Conservation (phyloP, 2,113 vertebrate species). For the Rattus norvegicus region DNA sequence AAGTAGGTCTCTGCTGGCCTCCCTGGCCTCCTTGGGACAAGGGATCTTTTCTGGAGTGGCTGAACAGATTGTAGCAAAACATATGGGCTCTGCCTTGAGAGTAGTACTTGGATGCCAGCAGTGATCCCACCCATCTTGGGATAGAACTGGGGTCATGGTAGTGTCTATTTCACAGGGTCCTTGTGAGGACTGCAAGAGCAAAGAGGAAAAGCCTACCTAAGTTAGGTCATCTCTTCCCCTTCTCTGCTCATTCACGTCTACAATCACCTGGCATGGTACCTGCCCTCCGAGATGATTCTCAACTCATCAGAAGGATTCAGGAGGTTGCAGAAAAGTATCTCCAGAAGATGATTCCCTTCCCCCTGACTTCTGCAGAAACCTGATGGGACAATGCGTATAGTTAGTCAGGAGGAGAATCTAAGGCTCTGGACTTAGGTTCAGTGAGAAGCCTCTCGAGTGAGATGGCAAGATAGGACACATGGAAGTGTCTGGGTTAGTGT, state of each 20-base stretch:
- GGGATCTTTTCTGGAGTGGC: neutral
- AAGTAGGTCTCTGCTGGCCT: neutral
- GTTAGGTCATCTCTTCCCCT: fast-evolving
- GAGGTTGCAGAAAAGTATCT: neutral
- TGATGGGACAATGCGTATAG: neutral
- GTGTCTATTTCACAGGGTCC: neutral
- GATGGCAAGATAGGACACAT: neutral
- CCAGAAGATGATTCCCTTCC: neutral
- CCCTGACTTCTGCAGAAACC: neutral
- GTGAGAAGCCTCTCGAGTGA: neutral
- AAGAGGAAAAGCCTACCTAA: neutral
- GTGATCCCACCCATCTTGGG: neutral
- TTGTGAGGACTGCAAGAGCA: neutral
- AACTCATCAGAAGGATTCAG: neutral
- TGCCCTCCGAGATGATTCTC: neutral
- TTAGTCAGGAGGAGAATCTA: too few species aligned
- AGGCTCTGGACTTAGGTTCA: neutral
- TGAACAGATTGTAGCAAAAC: neutral
- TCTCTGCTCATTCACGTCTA: neutral
- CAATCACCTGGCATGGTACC: neutral
- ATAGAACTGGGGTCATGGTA: neutral
- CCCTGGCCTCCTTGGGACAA: neutral
- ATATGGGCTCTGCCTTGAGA: neutral
- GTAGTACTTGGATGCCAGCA: neutral
- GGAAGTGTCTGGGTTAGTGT: neutral